A percentile compares a stretch with the other conserved stretches of the same genome.
phyloP scores from a whole-genome alignment of 2,797 vertebrate species.

The Onychomys leucogaster region DNA sequence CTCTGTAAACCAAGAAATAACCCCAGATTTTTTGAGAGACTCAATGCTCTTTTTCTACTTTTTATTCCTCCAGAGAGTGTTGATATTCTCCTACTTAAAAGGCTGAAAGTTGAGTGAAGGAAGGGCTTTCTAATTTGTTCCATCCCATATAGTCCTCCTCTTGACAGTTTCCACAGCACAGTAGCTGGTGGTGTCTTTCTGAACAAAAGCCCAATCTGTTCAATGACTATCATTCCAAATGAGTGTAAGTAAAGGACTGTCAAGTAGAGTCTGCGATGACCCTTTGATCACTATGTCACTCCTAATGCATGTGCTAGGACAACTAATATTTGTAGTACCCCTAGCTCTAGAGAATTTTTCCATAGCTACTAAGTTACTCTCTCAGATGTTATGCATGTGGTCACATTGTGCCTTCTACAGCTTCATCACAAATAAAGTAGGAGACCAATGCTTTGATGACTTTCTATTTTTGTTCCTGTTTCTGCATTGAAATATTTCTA shows the following conservation, averaged over 20 bases:
- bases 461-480: no score
- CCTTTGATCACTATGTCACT: no score
- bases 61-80: neutral
- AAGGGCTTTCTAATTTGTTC: rapidly evolving
- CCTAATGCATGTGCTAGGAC: neutral
- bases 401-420: no score
- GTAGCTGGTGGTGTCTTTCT: neutral
- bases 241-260: no score
- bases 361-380: neutral
- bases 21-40: neutral
- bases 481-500: no score
- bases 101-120: neutral
- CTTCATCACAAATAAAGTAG: neutral
- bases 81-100: neutral
- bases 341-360: neutral
- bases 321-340: neutral
- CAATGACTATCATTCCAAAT: no score
- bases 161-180: neutral
- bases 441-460: no score
- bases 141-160: no score
- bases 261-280: no score
- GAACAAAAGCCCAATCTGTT: neutral
- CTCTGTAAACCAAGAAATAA: no score
- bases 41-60: neutral
- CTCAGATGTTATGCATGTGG: neutral